Evolutionary conservation across 53 echinoderm and acorn worm genomes (phyloP).

Genomic region (Hippasteria phrygiana): DNA sequence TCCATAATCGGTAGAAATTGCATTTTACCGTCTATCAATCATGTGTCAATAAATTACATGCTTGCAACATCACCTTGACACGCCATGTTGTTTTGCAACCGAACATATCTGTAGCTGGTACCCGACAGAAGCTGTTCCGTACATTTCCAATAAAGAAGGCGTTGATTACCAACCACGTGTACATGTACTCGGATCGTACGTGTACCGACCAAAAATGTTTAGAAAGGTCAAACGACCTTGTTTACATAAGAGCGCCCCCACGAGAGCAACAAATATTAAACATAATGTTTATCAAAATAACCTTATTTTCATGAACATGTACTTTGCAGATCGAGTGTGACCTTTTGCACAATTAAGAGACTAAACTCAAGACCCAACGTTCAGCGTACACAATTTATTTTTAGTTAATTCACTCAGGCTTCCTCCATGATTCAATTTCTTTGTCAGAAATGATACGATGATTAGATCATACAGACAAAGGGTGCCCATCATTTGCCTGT

Average conservation of each 20-base stretch:
- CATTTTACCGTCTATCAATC: constrained; percentile 7
- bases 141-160: not conserved
- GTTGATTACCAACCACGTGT: constrained; percentile 1
- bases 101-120: not conserved
- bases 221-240: constrained; percentile 64
- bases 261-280: not conserved
- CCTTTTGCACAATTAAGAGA: too few relatives aligned
- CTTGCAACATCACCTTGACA: not conserved
- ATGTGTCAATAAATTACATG: too few relatives aligned
- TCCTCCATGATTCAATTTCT: too few relatives aligned
- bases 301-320: not conserved
- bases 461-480: too few relatives aligned
- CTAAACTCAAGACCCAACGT: too few relatives aligned
- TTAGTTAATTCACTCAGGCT: too few relatives aligned
- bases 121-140: not conserved
- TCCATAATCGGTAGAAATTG: not conserved
- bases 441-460: too few relatives aligned
- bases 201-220: too few relatives aligned
- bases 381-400: too few relatives aligned
- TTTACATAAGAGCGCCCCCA: constrained; percentile 66
- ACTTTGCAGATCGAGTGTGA: too few relatives aligned
- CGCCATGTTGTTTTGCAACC: not conserved
- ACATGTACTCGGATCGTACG: not conserved
- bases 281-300: not conserved
- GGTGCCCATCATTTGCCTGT: too few relatives aligned